phyloP scores from a whole-genome alignment of 2,797 vertebrate species.

The Neosilurus mollespiculum region DNA sequence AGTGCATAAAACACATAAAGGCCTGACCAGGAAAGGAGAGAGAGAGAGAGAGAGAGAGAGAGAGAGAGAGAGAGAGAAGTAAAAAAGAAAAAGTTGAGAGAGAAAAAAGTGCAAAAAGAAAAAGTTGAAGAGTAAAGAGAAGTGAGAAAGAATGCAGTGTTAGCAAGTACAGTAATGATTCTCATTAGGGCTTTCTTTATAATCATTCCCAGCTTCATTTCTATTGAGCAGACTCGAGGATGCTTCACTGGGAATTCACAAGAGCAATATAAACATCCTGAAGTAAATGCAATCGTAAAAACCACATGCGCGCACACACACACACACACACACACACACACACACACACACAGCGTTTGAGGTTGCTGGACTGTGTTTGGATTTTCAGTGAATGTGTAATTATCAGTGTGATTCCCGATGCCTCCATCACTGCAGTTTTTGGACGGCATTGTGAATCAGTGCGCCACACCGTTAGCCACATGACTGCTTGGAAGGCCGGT shows the following conservation, averaged over 20 bases:
- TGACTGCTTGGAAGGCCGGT: conserved; percentile 31
- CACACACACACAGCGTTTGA: background rate
- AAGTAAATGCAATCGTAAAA: background rate
- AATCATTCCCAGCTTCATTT: background rate
- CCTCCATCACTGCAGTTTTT: background rate
- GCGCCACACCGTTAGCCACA: conserved; percentile 9
- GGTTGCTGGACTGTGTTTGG: conserved; percentile 19
- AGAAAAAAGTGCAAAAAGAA: background rate
- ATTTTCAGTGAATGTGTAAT: conserved; percentile 32
- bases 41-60: too few relatives aligned
- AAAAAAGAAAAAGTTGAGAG: background rate
- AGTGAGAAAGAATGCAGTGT: background rate
- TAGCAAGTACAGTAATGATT: background rate
- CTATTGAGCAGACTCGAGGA: background rate
- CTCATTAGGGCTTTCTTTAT: background rate
- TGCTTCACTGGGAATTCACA: background rate
- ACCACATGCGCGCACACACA: background rate
- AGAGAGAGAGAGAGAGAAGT: background rate
- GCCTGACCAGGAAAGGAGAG: background rate
- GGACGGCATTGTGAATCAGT: background rate
- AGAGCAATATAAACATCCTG: background rate
- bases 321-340: background rate
- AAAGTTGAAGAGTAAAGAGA: background rate
- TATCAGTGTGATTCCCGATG: conserved; percentile 7
- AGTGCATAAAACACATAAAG: background rate